Percentiles rank a stretch among this genome's conserved stretches.
Conservation (phyloP, 2,113 vertebrate genomes). For the Ammospiza nelsoni region DNA sequence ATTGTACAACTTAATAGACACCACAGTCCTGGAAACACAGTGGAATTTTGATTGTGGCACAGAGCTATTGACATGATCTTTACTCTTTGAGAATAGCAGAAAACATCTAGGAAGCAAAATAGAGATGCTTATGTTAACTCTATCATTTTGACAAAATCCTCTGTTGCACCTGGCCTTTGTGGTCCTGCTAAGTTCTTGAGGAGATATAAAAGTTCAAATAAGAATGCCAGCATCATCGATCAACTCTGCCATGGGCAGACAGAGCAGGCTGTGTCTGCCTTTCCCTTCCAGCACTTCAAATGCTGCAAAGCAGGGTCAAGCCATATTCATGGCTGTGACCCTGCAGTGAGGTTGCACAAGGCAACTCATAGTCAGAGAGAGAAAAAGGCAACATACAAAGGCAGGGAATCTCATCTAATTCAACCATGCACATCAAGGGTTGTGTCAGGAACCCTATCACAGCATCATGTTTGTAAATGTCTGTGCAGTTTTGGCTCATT, state of each 20-base stretch:
- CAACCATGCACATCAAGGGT: neutral
- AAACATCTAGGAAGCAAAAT: conserved; percentile 12
- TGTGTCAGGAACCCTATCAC: neutral
- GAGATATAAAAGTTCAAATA: neutral
- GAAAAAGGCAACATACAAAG: neutral
- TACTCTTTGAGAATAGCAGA: neutral
- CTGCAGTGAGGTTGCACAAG: neutral
- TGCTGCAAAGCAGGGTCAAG: neutral
- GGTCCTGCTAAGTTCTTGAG: neutral
- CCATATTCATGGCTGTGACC: neutral
- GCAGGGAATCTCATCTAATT: neutral
- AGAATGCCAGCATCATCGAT: neutral
- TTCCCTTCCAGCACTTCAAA: neutral
- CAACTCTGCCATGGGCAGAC: neutral
- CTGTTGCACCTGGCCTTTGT: neutral
- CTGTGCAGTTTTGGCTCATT: neutral
- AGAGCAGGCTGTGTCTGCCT: neutral
- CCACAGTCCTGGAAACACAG: neutral
- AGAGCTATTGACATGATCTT: conserved; percentile 39
- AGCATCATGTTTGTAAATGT: neutral
- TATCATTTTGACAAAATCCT: neutral
- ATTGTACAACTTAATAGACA: neutral
- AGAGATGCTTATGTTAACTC: conserved; percentile 2
- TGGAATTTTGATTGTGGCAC: neutral
- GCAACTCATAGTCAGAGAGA: neutral